Evolutionary conservation across 2,888 invertebrate genomes (phyloP).

Genomic region (Drosophila fungiperda): DNA sequence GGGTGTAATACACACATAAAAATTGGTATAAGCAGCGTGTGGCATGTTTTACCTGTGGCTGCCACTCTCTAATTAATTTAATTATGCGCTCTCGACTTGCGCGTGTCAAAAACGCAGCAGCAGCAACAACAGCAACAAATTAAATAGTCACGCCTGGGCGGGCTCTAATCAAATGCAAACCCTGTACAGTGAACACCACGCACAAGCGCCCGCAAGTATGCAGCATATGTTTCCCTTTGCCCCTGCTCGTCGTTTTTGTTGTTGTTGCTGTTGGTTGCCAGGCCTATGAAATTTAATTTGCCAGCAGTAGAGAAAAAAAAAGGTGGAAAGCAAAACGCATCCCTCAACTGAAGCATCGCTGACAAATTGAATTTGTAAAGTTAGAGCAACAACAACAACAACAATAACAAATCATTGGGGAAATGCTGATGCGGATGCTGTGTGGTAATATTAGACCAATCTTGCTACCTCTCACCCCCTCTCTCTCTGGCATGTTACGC

Average conservation of each 20-base stretch:
- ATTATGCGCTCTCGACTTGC: constrained; percentile 76
- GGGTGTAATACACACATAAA: background rate
- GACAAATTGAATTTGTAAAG: constrained; percentile 79
- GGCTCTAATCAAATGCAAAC: constrained; percentile 71
- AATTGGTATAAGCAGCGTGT: constrained; percentile 9
- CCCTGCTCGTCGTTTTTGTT: constrained; percentile 10
- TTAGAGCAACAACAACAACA: constrained; percentile 71
- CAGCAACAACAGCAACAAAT: constrained; percentile 56
- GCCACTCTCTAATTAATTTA: constrained; percentile 79
- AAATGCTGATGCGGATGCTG: constrained; percentile 36
- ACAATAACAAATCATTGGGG: constrained; percentile 76
- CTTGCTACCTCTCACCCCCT: background rate
- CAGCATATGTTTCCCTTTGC: constrained; percentile 53
- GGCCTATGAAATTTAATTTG: constrained; percentile 72
- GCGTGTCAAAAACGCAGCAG: constrained; percentile 69
- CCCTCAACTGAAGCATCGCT: constrained; percentile 65
- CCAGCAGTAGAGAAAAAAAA: constrained; percentile 7
- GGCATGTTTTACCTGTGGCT: constrained; percentile 74
- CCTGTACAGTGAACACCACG: constrained; percentile 47
- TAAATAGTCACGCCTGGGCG: constrained; percentile 74
- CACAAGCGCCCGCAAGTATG: constrained; percentile 53
- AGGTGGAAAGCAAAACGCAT: constrained; percentile 2
- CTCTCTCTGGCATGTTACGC: constrained; percentile 61
- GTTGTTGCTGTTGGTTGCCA: constrained; percentile 51
- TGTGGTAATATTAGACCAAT: constrained; percentile 64